Evolutionary conservation across 2,888 invertebrate species (phyloP), one percentile per base, ranked within the genome.

Genomic region (Euzetes globulus): DNA sequence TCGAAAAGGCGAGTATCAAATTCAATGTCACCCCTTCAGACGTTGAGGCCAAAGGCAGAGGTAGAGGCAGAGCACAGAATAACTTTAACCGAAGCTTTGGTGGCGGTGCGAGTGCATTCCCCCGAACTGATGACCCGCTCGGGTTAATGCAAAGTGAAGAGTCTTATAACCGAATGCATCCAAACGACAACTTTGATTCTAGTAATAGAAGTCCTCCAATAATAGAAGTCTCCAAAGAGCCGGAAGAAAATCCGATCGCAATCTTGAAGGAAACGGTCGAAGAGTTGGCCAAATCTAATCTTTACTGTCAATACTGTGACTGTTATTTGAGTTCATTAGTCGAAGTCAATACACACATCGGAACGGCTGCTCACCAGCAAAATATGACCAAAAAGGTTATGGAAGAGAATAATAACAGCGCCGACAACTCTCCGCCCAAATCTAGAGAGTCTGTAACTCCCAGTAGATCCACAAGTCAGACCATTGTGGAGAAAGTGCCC

Each of bases 361-460:
- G 29, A 13, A 63, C 63, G 4, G 22, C 7, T 63, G 7, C 6
- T 63, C 63, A 63, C 29, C 63, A 63, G 33, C 29, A 63, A 29
- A 27, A 33, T 63, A 63, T 63, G 27, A 17, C 63, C 29, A 63
- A 63, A 29, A 27, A 63, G 55, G 25, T 63, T 63, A 63, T 63
- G 63, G 29, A 63, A 15, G 25, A 29, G 6, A 63, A 33, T 29
- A 27, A 22, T 29, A 29, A 29, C 17, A 63, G 6, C 6, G 11
- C 19, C 11, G 17, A 5, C 63, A 63, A 13, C n/a, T n/a, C n/a
- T 63, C 29, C 4, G 6, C 1, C 27, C 19, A 55, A 55, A 11
- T 13, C 55, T 22, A 55, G 13, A 5, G 11, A 9, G n/a, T 19
- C 7, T 22, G 22, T 19, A 22, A 4, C 19, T 19, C 3, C 4